These are phyloP conservation scores for Beris chalybata DNA, from an alignment of 2,888 invertebrate genomes.

Conservation along the genomic window DNA sequence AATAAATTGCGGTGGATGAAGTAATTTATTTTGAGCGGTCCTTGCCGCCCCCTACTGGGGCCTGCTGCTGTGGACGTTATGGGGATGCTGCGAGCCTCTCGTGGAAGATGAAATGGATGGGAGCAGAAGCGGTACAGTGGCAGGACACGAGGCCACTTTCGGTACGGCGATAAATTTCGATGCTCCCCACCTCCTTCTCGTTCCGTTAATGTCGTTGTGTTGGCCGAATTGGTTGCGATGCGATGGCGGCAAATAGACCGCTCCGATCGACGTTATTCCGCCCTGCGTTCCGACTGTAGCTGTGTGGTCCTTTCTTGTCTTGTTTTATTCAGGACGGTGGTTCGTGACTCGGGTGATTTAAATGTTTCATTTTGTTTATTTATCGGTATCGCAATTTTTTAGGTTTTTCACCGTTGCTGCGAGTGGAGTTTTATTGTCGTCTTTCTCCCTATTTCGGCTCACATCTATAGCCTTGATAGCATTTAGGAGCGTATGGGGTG, in stretches of 20 bases:
- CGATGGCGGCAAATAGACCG: too few species aligned
- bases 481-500: neutral
- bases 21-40: constrained; percentile 34
- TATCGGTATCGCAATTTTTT: constrained; percentile 38
- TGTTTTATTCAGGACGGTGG: constrained; percentile 22
- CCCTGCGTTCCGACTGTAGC: neutral
- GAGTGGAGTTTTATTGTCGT: too few species aligned
- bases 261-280: neutral
- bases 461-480: too few species aligned
- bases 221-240: too few species aligned
- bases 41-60: constrained; percentile 8
- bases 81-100: constrained; percentile 14
- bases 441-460: too few species aligned
- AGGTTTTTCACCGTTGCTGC: too few species aligned
- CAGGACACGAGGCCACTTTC: too few species aligned
- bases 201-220: too few species aligned
- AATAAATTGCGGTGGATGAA: constrained; percentile 39
- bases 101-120: constrained; percentile 27
- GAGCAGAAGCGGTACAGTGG: too few species aligned
- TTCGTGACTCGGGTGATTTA: constrained; percentile 38
- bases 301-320: neutral
- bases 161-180: too few species aligned
- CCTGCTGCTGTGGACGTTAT: constrained; percentile 1
- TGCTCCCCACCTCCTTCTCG: too few species aligned
- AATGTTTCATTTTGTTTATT: constrained; percentile 39